A percentile compares a stretch with the other conserved stretches of the same genome.
Evolutionary conservation across 2,888 invertebrate species (phyloP).

Genomic region (Gymnocheta viridis): DNA sequence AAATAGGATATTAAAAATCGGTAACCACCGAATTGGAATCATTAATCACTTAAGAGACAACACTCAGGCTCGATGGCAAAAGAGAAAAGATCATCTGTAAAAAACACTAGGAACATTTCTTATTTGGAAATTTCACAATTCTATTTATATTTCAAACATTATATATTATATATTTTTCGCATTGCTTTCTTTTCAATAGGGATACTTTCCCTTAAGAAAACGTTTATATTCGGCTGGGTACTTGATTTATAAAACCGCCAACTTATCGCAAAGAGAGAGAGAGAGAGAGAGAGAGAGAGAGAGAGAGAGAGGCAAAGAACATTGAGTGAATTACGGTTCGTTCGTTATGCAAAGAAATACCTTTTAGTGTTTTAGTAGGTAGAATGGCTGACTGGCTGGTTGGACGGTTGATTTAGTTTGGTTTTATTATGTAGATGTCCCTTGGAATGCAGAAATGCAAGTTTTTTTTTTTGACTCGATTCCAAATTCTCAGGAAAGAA

Average conservation of each 20-base stretch:
- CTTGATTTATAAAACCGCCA: conserved; percentile 13
- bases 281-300: too few relatives aligned
- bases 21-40: too few relatives aligned
- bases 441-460: conserved; percentile 67
- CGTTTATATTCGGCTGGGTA: conserved; percentile 1
- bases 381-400: conserved; percentile 21
- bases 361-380: conserved; percentile 17
- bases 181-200: background rate
- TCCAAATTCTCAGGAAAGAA: conserved; percentile 66
- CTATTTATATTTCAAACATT: too few relatives aligned
- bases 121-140: too few relatives aligned
- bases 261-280: background rate
- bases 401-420: conserved; percentile 40
- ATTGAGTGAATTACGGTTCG: conserved; percentile 43
- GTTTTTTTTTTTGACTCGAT: conserved; percentile 41
- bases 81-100: too few relatives aligned
- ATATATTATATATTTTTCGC: too few relatives aligned
- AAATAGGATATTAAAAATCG: too few relatives aligned
- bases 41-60: too few relatives aligned
- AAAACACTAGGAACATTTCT: too few relatives aligned
- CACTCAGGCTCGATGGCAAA: too few relatives aligned
- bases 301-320: conserved; percentile 23
- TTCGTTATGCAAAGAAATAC: conserved; percentile 28
- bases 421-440: conserved; percentile 52
- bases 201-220: conserved; percentile 7